These are phyloP conservation scores for Orchesella cincta DNA, from an alignment of 1,140 invertebrate genomes.

Conservation along the genomic window DNA sequence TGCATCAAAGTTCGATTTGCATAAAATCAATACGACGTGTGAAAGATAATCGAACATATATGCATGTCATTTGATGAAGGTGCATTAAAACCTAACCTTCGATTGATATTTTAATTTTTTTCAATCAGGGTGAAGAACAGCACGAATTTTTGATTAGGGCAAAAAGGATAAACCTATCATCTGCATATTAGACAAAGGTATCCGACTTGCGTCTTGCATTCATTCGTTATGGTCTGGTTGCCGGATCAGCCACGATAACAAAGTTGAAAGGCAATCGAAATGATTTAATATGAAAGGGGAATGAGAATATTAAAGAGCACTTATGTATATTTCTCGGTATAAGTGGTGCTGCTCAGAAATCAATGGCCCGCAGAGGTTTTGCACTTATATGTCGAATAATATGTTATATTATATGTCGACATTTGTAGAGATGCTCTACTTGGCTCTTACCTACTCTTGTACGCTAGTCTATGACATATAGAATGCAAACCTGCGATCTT, in stretches of 20 bases:
- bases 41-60: background rate
- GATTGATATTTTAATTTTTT: background rate
- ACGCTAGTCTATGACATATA: too few relatives aligned
- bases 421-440: too few relatives aligned
- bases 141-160: background rate
- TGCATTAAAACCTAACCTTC: background rate
- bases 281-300: background rate
- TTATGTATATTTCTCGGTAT: background rate
- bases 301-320: background rate
- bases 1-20: background rate
- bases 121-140: background rate
- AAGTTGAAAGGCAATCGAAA: background rate
- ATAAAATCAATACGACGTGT: background rate
- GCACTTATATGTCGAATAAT: too few relatives aligned
- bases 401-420: too few relatives aligned
- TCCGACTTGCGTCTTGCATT: background rate
- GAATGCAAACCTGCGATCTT: too few relatives aligned
- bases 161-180: too few relatives aligned
- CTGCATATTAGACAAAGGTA: too few relatives aligned
- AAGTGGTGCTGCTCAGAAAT: background rate
- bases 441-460: too few relatives aligned
- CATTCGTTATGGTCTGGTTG: constrained; percentile 12
- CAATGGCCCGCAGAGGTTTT: background rate
- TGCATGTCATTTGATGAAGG: background rate
- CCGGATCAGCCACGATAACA: background rate